Evolutionary conservation across 2,113 vertebrate genomes (phyloP).

Genomic region (Rhinoptilus africanus): DNA sequence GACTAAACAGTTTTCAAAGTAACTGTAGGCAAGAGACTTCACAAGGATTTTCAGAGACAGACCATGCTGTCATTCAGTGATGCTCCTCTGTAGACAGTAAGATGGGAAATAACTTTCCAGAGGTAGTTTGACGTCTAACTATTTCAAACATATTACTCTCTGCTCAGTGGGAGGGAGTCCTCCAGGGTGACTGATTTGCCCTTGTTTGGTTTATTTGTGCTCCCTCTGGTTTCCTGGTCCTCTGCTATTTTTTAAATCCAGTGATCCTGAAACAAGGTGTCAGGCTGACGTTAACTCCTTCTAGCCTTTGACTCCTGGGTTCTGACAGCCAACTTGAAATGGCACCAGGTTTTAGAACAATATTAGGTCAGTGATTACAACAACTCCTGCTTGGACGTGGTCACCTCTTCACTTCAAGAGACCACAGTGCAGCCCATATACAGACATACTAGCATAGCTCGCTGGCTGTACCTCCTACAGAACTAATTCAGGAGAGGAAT

Average conservation of each 20-base stretch:
- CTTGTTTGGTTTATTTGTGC: background rate
- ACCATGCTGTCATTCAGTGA: background rate
- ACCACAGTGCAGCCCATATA: background rate
- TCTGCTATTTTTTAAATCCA: background rate
- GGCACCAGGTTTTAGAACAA: background rate
- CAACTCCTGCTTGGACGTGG: background rate
- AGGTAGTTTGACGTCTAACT: background rate
- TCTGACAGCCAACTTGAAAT: background rate
- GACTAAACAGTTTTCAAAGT: background rate
- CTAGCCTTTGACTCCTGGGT: background rate
- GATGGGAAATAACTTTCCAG: background rate
- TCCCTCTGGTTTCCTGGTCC: background rate
- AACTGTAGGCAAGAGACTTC: background rate
- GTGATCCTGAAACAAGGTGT: background rate
- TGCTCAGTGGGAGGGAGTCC: background rate
- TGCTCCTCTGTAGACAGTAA: background rate
- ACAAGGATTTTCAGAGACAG: background rate
- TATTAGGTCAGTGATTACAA: background rate
- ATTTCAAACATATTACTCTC: background rate
- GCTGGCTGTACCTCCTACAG: background rate
- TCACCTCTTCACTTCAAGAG: background rate
- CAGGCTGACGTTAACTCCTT: background rate
- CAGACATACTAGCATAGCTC: background rate
- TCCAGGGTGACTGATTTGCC: background rate
- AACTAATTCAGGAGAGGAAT: background rate